phyloP scores from a whole-genome alignment of 2,888 invertebrate species.

The Acronicta aceris region DNA sequence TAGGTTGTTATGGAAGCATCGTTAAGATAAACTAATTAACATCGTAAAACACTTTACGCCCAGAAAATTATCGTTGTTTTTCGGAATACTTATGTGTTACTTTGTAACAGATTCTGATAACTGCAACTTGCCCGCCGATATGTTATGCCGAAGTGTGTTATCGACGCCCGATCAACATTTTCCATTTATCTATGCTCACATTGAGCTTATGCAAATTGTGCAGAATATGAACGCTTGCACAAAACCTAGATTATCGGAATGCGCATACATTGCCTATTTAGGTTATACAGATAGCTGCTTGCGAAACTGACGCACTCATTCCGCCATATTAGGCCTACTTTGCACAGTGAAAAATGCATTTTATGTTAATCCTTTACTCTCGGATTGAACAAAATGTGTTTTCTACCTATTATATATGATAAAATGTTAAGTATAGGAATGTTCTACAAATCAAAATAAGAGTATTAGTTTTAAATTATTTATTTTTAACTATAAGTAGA shows the following conservation, averaged over 20 bases:
- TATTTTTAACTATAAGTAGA: constrained; percentile 80
- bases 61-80: constrained; percentile 9
- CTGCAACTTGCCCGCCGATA: not conserved
- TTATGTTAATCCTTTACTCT: constrained; percentile 14
- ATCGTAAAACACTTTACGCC: constrained; percentile 16
- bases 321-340: constrained; percentile 46
- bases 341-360: constrained; percentile 22
- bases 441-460: constrained; percentile 70
- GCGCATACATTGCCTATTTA: constrained; percentile 34
- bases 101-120: not conserved
- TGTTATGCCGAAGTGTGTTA: constrained; percentile 2
- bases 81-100: not conserved
- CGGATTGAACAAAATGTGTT: constrained; percentile 9
- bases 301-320: constrained; percentile 20
- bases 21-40: constrained; percentile 30
- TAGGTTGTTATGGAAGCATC: constrained; percentile 5
- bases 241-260: constrained; percentile 29
- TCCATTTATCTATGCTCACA: constrained; percentile 17
- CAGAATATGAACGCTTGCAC: constrained; percentile 27
- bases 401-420: not conserved
- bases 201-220: constrained; percentile 41
- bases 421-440: constrained; percentile 41
- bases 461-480: constrained; percentile 76
- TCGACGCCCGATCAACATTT: constrained; percentile 11
- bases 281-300: constrained; percentile 27